Base-by-base conservation (phyloP, 2,888 invertebrate genomes). In the Trissolcus japonicus region DNA sequence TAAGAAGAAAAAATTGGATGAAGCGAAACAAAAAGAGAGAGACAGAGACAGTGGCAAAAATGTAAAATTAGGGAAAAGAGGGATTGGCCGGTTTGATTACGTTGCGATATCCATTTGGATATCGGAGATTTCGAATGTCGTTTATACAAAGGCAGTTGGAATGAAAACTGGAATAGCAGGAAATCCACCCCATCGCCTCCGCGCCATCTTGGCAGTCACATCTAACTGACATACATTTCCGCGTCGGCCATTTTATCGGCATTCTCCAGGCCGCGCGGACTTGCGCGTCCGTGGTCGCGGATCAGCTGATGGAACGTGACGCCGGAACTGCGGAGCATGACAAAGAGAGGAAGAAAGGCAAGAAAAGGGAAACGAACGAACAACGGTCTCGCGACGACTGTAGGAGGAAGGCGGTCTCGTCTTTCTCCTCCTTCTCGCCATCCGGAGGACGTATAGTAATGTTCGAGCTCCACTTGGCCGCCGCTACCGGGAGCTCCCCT, bases 371-470 rank as follows among this genome's bases (percentile, higher is more conserved):
- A 62, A 55, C 50, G 67, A 19, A 19, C 40, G 61, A 61, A 68
- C 68, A 62, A 62, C 62, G 56, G 61, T 53, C 53, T 67, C 66
- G 60, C 56, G 79, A 79, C 78, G 76, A 79, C 76, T 81, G 82
- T 68, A 78, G 85, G 83, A 82, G 83, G 84, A 85, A 84, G 85
- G 87, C 86, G 87, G 87, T 87, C 88, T 88, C 84, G 85, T 84
- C 83, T 85, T 87, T 88, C 88, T 88, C 88, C 89, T 86, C 87
- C 86, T 87, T 85, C 85, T 62, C 82, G 80, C 82, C 71, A 83
- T 82, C 82, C 81, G 80, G 87, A 87, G 87, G 87, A 87, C 88
- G 89, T 88, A 87, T 86, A 87, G 87, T 85, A 84, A 85, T 84
- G 86, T 83, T 86, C 84, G 85, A 85, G 82, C 79, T 79, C 78